Evolutionary conservation across 2,797 vertebrate species (phyloP), one percentile per base, ranked within the genome.

Genomic region (Propithecus deckenii): DNA sequence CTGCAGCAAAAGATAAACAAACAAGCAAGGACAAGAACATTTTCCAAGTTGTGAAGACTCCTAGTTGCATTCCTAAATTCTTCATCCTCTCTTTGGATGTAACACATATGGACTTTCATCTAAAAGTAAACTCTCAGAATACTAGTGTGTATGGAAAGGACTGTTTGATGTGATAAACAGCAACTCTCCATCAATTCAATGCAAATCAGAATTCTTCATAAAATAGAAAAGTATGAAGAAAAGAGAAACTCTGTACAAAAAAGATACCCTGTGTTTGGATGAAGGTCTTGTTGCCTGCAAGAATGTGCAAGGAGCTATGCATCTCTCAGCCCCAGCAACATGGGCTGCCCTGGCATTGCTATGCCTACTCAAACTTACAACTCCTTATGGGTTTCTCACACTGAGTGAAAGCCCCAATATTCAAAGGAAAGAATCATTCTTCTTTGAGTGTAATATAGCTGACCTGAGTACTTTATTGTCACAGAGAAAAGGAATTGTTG

Each of bases 331-430:
- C 63, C 98, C 99, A 0, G 98, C 96, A 88, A 99, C 98, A 8
- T 98, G 97, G 92, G 99, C 99, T 3, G 99, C 99, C 1, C 97
- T 99, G 28, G 99, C 99, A 87, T 97, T 99, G 86, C 98, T 99
- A 0, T 99, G 99, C 81, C 98, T 99, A 4, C 87, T 98, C 95
- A 99, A 99, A 98, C 94, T 98, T 81, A 98, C 96, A 9, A 98
- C 95, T 0, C 98, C 97, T 0, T 98, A 98, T 0, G 97, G 99
- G 43, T 99, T 99, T 95, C 69, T 99, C 28, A 98, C 98, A 1
- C 72, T 99, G 88, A 99, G 98, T 84, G 99, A 99, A 93, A 99
- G 99, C 81, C 99, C 99, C 11, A 99, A 99, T 52, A 99, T 99
- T 97, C 98, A 94, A 28, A 99, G 98, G 55, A 99, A 99, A 97